Conservation (phyloP, 1,140 invertebrate genomes). For the Periplaneta americana region DNA sequence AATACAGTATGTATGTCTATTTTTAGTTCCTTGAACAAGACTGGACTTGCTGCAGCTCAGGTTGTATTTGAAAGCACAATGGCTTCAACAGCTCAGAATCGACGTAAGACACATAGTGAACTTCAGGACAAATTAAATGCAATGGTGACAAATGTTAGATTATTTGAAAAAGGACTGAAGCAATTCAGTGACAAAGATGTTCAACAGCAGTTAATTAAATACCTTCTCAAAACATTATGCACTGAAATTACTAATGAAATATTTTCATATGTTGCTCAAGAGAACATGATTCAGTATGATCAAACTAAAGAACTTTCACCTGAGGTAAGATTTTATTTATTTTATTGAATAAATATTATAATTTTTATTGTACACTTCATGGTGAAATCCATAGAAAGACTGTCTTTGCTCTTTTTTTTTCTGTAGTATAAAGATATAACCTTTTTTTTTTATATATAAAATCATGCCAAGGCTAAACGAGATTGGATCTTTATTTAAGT, state of each 20-base stretch:
- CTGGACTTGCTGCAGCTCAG: conserved; percentile 55
- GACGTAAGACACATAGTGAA: conserved; percentile 70
- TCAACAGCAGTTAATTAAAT: conserved; percentile 67
- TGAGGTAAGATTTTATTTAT: conserved; percentile 35
- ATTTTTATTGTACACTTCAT: background rate
- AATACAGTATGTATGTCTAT: conserved; percentile 13
- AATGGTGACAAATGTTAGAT: conserved; percentile 65
- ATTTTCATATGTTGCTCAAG: conserved; percentile 40
- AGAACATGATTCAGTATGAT: conserved; percentile 52
- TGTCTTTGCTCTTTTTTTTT: too few species aligned
- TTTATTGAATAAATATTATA: too few species aligned
- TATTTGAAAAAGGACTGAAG: conserved; percentile 85
- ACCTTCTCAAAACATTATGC: conserved; percentile 77
- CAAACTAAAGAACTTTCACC: conserved; percentile 34
- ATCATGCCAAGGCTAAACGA: too few species aligned
- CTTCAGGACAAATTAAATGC: conserved; percentile 77
- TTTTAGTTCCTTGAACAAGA: conserved; percentile 42
- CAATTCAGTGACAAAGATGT: conserved; percentile 47
- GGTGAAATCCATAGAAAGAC: too few species aligned
- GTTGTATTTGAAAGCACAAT: conserved; percentile 63
- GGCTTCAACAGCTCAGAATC: conserved; percentile 54
- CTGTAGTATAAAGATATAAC: too few species aligned
- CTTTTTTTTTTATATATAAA: too few species aligned
- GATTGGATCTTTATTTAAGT: too few species aligned
- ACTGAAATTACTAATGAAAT: conserved; percentile 79